Conservation (phyloP, 2,113 vertebrate genomes). For the Prietella phreatophila region DNA sequence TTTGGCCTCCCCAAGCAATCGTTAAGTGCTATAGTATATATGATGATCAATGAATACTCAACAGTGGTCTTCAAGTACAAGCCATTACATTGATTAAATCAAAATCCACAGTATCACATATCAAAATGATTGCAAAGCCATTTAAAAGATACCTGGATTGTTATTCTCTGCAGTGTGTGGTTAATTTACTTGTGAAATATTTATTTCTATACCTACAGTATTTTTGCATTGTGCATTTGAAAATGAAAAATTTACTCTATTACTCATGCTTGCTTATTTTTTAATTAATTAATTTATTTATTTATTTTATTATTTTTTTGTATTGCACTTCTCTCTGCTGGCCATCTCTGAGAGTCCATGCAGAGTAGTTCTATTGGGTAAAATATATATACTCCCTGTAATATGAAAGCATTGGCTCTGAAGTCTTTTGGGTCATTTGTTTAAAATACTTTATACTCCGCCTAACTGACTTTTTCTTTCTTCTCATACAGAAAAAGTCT, state of each 20-base stretch:
- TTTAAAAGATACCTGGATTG: not conserved
- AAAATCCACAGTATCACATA: not conserved
- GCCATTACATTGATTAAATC: conserved; percentile 7
- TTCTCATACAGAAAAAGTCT: not conserved
- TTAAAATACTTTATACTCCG: not conserved
- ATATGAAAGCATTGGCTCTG: not conserved
- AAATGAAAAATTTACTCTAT: not conserved
- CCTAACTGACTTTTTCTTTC: not conserved
- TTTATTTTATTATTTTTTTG: not conserved
- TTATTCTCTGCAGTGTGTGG: not conserved
- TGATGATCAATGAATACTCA: not conserved
- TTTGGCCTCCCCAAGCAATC: not conserved
- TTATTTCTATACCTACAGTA: not conserved
- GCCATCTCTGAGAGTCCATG: not conserved
- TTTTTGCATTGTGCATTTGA: not conserved
- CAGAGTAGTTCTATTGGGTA: not conserved
- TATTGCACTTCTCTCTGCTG: not conserved
- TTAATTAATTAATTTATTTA: not conserved
- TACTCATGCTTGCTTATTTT: not conserved
- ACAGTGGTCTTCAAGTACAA: not conserved
- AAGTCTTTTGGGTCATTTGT: not conserved
- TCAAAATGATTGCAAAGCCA: not conserved
- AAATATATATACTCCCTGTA: not conserved
- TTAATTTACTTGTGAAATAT: not conserved
- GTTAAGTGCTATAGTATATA: conserved; percentile 1